These are phyloP conservation scores for Drosophila lacteicornis DNA, from an alignment of 1,140 invertebrate genomes.

Conservation along the genomic window DNA sequence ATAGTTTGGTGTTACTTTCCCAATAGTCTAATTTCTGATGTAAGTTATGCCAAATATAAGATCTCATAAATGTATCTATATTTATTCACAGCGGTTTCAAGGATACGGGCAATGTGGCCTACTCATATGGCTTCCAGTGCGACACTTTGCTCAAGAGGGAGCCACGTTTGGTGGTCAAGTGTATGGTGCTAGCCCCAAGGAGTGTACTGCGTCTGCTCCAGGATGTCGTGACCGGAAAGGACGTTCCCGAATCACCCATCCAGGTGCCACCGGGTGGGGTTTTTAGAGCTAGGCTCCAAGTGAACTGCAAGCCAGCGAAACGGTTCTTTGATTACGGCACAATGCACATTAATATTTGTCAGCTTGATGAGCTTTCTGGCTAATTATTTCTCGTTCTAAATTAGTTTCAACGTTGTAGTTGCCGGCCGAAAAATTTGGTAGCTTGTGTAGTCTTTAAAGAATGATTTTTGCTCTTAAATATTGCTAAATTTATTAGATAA, in stretches of 20 bases:
- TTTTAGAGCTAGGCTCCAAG: slow-evolving; percentile 24
- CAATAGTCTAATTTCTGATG: too few relatives aligned
- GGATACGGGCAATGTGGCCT: slow-evolving; percentile 12
- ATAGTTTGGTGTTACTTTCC: too few relatives aligned
- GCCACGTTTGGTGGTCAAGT: slow-evolving; percentile 16
- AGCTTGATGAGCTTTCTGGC: background rate
- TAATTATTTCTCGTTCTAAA: background rate
- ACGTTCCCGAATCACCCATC: background rate
- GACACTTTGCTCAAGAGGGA: background rate
- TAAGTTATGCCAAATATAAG: too few relatives aligned
- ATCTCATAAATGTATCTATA: background rate
- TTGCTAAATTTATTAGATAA: too few relatives aligned
- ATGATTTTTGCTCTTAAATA: too few relatives aligned
- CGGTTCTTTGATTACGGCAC: background rate
- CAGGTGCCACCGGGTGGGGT: background rate
- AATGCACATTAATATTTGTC: slow-evolving; percentile 3
- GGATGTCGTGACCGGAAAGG: slow-evolving; percentile 17
- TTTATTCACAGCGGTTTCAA: slow-evolving; percentile 2
- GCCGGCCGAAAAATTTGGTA: background rate
- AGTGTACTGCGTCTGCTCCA: slow-evolving; percentile 1
- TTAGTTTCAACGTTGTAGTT: background rate
- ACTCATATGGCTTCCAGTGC: slow-evolving; percentile 15
- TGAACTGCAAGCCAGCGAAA: background rate
- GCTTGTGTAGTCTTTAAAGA: too few relatives aligned
- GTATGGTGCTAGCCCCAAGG: slow-evolving; percentile 3